A percentile compares a stretch with the other conserved stretches of the same genome.
Conservation (phyloP, 2,797 vertebrate species). For the Phataginus tricuspis region DNA sequence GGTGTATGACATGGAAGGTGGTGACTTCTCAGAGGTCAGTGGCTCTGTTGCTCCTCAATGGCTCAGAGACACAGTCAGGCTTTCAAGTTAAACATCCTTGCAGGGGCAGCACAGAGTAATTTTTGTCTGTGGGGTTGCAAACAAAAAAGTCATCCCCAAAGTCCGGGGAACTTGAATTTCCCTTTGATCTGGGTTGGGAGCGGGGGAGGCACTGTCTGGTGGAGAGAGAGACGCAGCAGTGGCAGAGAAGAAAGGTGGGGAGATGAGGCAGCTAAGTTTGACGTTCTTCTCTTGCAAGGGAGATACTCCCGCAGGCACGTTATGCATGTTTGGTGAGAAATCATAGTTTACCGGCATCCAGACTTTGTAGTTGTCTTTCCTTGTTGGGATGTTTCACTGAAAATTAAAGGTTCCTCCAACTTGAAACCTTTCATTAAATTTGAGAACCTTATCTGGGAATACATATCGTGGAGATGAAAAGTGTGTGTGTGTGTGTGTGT, state of each 20-base stretch:
- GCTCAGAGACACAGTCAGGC: background rate
- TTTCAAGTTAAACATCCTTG: background rate
- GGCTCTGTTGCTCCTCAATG: background rate
- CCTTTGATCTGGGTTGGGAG: background rate
- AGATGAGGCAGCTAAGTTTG: background rate
- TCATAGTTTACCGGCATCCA: background rate
- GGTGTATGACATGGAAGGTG: background rate
- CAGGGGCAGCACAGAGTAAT: background rate
- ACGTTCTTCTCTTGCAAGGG: background rate
- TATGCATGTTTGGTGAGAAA: background rate
- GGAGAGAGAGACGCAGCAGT: background rate
- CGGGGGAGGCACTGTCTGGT: fast-evolving
- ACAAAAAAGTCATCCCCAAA: background rate
- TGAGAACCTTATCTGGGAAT: background rate
- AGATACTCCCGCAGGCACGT: background rate
- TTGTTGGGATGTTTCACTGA: slow-evolving; percentile 14
- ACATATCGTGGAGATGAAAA: background rate
- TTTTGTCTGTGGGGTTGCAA: background rate
- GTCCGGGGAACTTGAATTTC: background rate
- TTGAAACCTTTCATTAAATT: slow-evolving; percentile 13
- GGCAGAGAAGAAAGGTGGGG: background rate
- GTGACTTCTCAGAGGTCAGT: background rate
- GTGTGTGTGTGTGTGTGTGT: background rate
- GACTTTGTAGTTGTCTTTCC: background rate
- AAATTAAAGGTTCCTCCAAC: background rate